Base-by-base conservation (phyloP, 2,888 invertebrate genomes). In the Podotricha telesiphe region DNA sequence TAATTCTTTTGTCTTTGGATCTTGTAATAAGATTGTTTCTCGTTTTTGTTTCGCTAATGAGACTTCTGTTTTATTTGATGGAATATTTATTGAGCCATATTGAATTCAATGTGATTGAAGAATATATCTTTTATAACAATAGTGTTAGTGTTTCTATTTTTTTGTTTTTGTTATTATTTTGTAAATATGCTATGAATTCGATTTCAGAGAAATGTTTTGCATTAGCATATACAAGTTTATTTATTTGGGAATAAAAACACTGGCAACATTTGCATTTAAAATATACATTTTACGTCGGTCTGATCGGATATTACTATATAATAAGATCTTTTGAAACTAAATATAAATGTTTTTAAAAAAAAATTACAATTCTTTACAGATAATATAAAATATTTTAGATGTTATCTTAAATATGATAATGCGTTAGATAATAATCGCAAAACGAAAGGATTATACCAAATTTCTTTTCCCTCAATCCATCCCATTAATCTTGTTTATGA, bases 1-100 rank as follows among this genome's bases (percentile, higher is more conserved):
- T 45, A 45, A 45, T 59, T 59, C 45, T 59, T 59, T 59, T 59
- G 59, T 59, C 42, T 59, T 59, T 59, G 59, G 59, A 1, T 59
- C 59, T 59, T 45, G 45, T 59, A 59, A 59, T 59, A 22, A 59
- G 59, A 59, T 59, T 59, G 59, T 59, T 45, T 59, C 45, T 59
- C 59, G 22, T 45, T 59, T 45, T 45, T 59, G 17, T 45, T 45
- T 17, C 22, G n/a, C 59, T 59, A 59, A 59, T 45, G 45, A 59
- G 45, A 59, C 59, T 59, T 59, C 59, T 59, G 59, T 59, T 59
- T 59, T 59, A 45, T 59, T 59, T 59, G 15, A 45, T 59, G 22
- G 6, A 45, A 45, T 45, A 59, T 45, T 59, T 59, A 59, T 59
- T 8, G n/a, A 45, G 11, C 3, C 59, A n/a, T 22, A 22, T 58